Conservation (phyloP, 2,888 invertebrate species). For the Drosophila testacea region DNA sequence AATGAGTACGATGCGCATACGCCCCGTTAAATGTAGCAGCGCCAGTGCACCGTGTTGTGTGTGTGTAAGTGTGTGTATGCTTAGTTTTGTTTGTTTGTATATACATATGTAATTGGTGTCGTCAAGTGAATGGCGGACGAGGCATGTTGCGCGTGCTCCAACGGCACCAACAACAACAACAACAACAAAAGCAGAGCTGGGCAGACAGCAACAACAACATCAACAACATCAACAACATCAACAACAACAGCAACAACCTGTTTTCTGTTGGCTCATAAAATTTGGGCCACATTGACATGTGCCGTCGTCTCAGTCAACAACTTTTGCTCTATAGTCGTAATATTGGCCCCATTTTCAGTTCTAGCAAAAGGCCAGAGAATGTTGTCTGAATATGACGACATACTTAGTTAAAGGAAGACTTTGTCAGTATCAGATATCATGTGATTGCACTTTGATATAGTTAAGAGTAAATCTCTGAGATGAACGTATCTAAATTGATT, state of each 20-base stretch:
- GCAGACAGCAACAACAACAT: conserved; percentile 13
- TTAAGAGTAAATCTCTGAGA: conserved; percentile 20
- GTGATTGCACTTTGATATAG: conserved; percentile 21
- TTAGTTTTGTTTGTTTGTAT: conserved; percentile 19
- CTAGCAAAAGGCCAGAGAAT: conserved; percentile 54
- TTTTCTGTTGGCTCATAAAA: conserved; percentile 62
- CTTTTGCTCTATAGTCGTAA: conserved; percentile 49
- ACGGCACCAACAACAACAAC: conserved; percentile 32
- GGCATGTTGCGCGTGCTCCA: conserved; percentile 71
- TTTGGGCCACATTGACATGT: conserved; percentile 79
- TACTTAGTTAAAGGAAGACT: conserved; percentile 23
- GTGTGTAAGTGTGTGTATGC: conserved; percentile 12
- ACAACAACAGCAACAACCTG: conserved; percentile 62
- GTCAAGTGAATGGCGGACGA: conserved; percentile 63
- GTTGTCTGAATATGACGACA: conserved; percentile 45
- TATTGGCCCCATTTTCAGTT: conserved; percentile 58
- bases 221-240: conserved; percentile 32
- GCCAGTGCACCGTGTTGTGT: conserved; percentile 33
- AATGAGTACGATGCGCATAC: conserved; percentile 61
- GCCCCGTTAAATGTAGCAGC: conserved; percentile 52
- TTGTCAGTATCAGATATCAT: not conserved
- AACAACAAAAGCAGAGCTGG: conserved; percentile 17
- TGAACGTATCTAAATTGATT: conserved; percentile 21
- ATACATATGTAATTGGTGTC: conserved; percentile 30
- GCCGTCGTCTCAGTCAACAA: conserved; percentile 59